A percentile compares a stretch with the other conserved stretches of the same genome.
These are phyloP conservation scores for Leucophenga maculata DNA, from an alignment of 2,888 invertebrate species.

Conservation along the genomic window DNA sequence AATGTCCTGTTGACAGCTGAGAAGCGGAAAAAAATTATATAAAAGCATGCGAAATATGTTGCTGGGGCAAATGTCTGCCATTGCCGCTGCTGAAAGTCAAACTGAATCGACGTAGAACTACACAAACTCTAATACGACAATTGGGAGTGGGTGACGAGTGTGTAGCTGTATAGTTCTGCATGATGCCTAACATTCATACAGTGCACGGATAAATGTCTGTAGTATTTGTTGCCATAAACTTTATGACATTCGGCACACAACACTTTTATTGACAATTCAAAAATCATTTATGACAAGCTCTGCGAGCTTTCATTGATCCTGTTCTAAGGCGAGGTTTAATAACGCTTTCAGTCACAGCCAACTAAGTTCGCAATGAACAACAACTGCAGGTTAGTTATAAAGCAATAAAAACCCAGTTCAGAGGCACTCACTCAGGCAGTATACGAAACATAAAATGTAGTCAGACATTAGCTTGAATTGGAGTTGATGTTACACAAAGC, in stretches of 20 bases:
- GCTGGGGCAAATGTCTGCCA: neutral
- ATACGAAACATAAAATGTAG: slow-evolving; percentile 17
- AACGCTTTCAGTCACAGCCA: slow-evolving; percentile 38
- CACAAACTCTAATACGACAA: neutral
- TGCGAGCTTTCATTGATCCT: slow-evolving; percentile 30
- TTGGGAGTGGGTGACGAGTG: neutral
- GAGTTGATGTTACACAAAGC: neutral
- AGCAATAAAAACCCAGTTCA: slow-evolving; percentile 46
- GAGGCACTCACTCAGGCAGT: neutral
- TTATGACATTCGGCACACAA: slow-evolving; percentile 36
- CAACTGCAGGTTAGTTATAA: slow-evolving; percentile 30
- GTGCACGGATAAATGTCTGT: neutral
- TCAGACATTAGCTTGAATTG: slow-evolving; percentile 30
- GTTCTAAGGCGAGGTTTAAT: slow-evolving; percentile 46
- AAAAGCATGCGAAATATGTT: neutral
- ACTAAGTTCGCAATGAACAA: neutral
- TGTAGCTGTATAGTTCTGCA: neutral
- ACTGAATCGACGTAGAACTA: neutral
- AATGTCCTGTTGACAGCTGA: slow-evolving; percentile 65
- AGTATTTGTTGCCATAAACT: slow-evolving; percentile 41
- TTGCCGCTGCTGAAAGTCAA: neutral
- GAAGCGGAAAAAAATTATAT: slow-evolving; percentile 31
- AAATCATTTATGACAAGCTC: slow-evolving; percentile 67
- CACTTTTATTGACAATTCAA: slow-evolving; percentile 64
- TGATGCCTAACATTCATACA: neutral